Evolutionary conservation across 2,888 invertebrate genomes (phyloP), one percentile per base, ranked within the genome.

Genomic region (Sicus ferrugineus): DNA sequence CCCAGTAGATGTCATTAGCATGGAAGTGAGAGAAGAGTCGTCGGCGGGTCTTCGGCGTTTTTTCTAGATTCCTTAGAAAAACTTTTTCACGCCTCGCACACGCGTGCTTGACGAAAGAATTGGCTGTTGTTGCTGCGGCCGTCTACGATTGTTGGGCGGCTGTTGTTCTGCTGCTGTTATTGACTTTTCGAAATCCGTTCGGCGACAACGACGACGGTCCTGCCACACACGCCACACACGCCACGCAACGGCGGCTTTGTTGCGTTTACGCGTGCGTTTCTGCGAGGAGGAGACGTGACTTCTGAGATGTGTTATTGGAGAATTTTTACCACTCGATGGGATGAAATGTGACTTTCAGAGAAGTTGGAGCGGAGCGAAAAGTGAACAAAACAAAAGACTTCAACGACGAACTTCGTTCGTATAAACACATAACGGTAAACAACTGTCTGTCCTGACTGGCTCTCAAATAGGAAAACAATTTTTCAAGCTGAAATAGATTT

Each of bases 101-200:
- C 50, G 58, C 46, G 23, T 48, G 23, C 23, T 54, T 42, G 16
- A 28, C 21, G 14, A 54, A 26, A 54, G 54, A 54, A 26, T 50
- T 59, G 72, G 67, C 73, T 74, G 19, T 68, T 72, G 66, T 67
- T 69, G 38, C 61, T 73, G 61, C 67, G 73, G 61, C 50, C 70
- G 19, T 52, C 23, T 34, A n/a, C 11, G 42, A n/a, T 42, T 21
- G 23, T 28, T 26, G 11, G 9, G 54, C 1, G 9, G 16, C 21
- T 48, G 9, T 16, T 19, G 9, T 7, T 54, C 26, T 21, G 54
- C 16, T 28, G 26, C 48, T 48, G 3, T 46, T 63, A 63, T 63
- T 63, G 63, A 63, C 46, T 63, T 19, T 63, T 46, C 9, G 31
- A 28, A 63, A 63, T 30, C 48, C 42, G 16, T 46, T 21, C 21